These are phyloP conservation scores for Antennarius striatus DNA, from an alignment of 2,113 vertebrate genomes.

Conservation along the genomic window DNA sequence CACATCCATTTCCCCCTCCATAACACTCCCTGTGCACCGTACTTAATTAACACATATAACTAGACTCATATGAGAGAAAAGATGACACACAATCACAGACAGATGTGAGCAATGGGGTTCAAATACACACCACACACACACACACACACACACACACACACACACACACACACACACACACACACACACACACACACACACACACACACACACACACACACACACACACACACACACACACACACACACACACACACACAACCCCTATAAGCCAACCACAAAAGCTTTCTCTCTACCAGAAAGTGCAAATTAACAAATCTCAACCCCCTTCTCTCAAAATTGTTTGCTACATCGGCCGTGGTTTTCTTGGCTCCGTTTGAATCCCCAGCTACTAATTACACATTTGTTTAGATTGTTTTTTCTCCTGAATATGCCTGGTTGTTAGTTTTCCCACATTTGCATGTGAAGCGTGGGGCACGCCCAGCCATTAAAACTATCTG, in stretches of 20 bases:
- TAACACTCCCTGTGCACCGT: constrained; percentile 1
- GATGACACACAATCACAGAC: constrained; percentile 19
- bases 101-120: too few species aligned
- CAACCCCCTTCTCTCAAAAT: constrained; percentile 46
- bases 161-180: too few species aligned
- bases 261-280: constrained; percentile 20
- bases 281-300: constrained; percentile 45
- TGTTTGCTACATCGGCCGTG: constrained; percentile 51
- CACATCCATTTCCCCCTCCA: constrained; percentile 42
- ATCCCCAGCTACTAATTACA: constrained; percentile 72
- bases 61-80: constrained; percentile 25
- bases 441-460: constrained; percentile 66
- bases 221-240: too few species aligned
- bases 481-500: constrained; percentile 59
- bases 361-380: constrained; percentile 55
- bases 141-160: too few species aligned
- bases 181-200: too few species aligned
- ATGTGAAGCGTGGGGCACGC: constrained; percentile 56
- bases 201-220: constrained; percentile 1
- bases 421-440: constrained; percentile 51
- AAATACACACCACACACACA: too few species aligned
- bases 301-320: constrained; percentile 66
- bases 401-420: constrained; percentile 72
- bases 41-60: constrained; percentile 58
- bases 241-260: constrained; percentile 2